phyloP scores from a whole-genome alignment of 35 echinoderm and acorn worm genomes.

The Apostichopus japonicus region DNA sequence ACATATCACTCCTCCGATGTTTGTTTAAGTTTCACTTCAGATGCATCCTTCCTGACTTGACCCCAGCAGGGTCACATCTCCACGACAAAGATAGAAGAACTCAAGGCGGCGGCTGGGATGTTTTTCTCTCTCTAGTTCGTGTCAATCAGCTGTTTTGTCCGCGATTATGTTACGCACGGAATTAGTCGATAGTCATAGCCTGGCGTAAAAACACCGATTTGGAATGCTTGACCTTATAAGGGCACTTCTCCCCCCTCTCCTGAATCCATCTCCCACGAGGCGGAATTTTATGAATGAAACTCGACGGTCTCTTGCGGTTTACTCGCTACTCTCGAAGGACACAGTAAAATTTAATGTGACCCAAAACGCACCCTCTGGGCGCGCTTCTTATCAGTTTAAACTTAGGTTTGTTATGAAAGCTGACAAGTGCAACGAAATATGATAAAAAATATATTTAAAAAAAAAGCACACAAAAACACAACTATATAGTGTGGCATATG shows the following conservation, averaged over 20 bases:
- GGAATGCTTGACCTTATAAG: conserved; percentile 27
- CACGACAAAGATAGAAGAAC: neutral
- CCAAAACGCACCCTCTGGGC: neutral
- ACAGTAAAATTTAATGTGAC: conserved; percentile 38
- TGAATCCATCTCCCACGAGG: neutral
- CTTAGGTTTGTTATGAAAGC: neutral
- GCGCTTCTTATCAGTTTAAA: neutral
- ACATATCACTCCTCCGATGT: neutral
- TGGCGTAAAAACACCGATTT: neutral
- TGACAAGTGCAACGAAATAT: neutral
- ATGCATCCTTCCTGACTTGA: conserved; percentile 6
- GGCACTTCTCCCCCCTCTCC: neutral
- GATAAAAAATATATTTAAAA: no score
- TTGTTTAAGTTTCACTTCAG: conserved; percentile 27
- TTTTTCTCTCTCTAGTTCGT: neutral
- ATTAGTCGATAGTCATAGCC: neutral
- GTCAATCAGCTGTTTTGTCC: conserved; percentile 2
- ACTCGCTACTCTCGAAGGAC: conserved; percentile 39
- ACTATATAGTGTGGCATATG: no score
- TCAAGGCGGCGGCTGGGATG: neutral
- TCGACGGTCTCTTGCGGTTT: neutral
- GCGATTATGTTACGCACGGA: conserved; percentile 1
- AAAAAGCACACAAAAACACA: no score
- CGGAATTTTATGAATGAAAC: conserved; percentile 21
- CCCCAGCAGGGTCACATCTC: neutral